A percentile compares a stretch with the other conserved stretches of the same genome.
phyloP scores from a whole-genome alignment of 2,888 invertebrate genomes.

The Drosophila siamana region DNA sequence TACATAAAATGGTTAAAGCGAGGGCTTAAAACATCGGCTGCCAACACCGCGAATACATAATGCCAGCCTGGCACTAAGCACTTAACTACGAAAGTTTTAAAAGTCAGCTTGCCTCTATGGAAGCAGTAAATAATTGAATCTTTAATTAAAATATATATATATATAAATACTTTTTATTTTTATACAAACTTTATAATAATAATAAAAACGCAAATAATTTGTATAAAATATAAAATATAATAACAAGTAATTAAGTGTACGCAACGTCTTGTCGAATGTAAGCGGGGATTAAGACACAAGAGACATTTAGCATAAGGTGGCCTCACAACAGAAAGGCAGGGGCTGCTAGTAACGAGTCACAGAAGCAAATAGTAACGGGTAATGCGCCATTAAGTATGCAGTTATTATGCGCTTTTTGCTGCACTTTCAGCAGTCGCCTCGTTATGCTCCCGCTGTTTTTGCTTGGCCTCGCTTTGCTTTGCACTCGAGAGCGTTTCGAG shows the following conservation, averaged over 20 bases:
- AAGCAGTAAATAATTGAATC: background rate
- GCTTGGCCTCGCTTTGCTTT: slow-evolving; percentile 54
- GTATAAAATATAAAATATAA: slow-evolving; percentile 5
- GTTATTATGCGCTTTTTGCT: slow-evolving; percentile 79
- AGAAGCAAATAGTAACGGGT: slow-evolving; percentile 38
- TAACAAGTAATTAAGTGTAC: slow-evolving; percentile 31
- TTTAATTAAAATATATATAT: background rate
- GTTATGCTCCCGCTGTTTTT: slow-evolving; percentile 49
- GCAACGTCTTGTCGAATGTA: slow-evolving; percentile 1
- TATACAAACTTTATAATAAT: background rate
- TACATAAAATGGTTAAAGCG: slow-evolving; percentile 46
- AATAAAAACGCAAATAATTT: background rate
- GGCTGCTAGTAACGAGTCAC: slow-evolving; percentile 2
- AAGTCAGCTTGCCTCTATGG: background rate
- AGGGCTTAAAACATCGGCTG: slow-evolving; percentile 17
- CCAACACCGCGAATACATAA: slow-evolving; percentile 20
- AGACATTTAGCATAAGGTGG: slow-evolving; percentile 42
- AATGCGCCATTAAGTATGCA: slow-evolving; percentile 72
- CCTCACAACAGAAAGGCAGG: background rate
- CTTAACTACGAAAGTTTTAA: slow-evolving; percentile 1
- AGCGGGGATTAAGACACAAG: slow-evolving; percentile 15
- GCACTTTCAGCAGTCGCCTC: slow-evolving; percentile 70
- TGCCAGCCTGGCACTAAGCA: background rate
- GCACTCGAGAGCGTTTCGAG: slow-evolving; percentile 62
- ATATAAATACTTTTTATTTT: no score